Conservation (phyloP, 2,888 invertebrate genomes). For the Strigamia maritima region DNA sequence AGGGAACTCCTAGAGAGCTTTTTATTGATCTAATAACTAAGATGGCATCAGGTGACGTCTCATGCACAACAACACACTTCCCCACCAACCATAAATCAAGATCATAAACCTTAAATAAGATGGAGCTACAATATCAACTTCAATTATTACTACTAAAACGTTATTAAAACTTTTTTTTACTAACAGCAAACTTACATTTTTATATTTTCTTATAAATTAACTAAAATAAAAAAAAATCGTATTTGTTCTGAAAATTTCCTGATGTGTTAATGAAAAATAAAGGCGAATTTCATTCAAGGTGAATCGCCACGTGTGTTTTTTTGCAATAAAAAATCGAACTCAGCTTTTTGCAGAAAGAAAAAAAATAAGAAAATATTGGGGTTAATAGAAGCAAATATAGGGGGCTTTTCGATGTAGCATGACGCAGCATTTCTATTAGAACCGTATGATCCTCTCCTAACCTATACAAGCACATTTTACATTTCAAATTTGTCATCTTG, state of each 20-base stretch:
- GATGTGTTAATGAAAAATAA: background rate
- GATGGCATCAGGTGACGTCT: conserved; percentile 32
- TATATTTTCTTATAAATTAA: no score
- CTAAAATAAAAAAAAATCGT: no score
- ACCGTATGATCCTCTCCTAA: background rate
- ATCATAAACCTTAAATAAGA: conserved; percentile 26
- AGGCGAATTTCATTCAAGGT: background rate
- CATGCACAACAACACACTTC: conserved; percentile 31
- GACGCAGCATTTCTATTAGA: background rate
- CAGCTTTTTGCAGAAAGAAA: background rate
- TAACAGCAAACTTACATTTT: background rate
- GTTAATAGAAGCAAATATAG: background rate
- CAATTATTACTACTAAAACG: background rate
- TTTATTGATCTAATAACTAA: conserved; percentile 33
- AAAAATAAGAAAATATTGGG: background rate
- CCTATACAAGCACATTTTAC: background rate
- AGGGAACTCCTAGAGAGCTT: conserved; percentile 20
- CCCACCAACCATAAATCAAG: conserved; percentile 24
- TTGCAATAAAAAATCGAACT: no score
- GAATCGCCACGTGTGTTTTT: no score
- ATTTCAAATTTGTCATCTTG: background rate
- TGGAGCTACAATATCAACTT: conserved; percentile 23
- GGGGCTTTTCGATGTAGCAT: background rate
- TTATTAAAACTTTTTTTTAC: background rate
- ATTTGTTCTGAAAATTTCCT: no score